Percentiles rank a stretch among this genome's conserved stretches.
phyloP scores from a whole-genome alignment of 2,113 vertebrate genomes.

The Oryzias javanicus region DNA sequence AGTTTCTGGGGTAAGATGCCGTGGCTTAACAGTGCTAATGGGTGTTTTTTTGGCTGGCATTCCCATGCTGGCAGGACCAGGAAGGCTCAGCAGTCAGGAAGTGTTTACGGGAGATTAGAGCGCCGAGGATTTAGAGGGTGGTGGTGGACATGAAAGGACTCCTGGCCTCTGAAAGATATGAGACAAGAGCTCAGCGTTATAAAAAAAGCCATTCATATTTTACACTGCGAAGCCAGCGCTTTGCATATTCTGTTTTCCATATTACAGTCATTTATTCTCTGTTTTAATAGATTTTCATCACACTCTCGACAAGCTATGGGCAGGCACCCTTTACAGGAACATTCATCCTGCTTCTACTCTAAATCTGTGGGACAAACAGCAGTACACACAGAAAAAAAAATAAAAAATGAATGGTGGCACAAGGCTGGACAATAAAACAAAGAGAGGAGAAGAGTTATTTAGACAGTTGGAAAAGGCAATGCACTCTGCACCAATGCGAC shows the following conservation, averaged over 20 bases:
- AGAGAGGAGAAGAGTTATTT: constrained; percentile 40
- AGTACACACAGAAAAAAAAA: constrained; percentile 18
- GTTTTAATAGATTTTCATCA: not conserved
- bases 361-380: constrained; percentile 54
- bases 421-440: constrained; percentile 39
- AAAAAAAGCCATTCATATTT: not conserved
- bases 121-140: constrained; percentile 48
- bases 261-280: not conserved
- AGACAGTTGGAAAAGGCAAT: constrained; percentile 34
- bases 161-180: constrained; percentile 25
- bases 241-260: not conserved
- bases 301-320: not conserved
- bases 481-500: constrained; percentile 40
- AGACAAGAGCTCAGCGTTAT: constrained; percentile 14
- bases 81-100: constrained; percentile 45
- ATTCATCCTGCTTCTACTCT: constrained; percentile 10
- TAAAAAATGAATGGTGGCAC: constrained; percentile 24
- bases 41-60: constrained; percentile 32
- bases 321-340: not conserved
- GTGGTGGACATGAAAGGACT: constrained; percentile 44
- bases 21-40: constrained; percentile 53
- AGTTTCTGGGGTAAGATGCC: constrained; percentile 7
- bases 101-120: constrained; percentile 60
- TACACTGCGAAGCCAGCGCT: not conserved
- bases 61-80: constrained; percentile 41